Evolutionary conservation across 2,888 invertebrate species (phyloP).

Genomic region (Mesochorus sp.): DNA sequence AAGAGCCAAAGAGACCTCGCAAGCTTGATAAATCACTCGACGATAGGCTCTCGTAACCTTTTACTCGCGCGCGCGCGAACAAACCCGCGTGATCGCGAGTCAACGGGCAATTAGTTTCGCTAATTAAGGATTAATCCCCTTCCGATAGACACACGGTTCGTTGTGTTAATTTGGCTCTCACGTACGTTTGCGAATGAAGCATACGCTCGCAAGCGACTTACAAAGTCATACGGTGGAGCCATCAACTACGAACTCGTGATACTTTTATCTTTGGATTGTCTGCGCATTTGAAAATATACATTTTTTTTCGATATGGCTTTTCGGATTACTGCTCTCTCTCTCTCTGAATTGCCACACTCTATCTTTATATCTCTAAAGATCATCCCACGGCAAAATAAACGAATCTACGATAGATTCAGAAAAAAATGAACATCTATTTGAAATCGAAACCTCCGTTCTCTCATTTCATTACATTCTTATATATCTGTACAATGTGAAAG

Average conservation of each 20-base stretch:
- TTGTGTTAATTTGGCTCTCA: slow-evolving; percentile 75
- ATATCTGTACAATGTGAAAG: slow-evolving; percentile 52
- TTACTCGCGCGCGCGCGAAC: slow-evolving; percentile 72
- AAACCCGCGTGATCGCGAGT: slow-evolving; percentile 64
- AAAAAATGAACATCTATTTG: background rate
- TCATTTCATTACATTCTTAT: slow-evolving; percentile 14
- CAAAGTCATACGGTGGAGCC: background rate
- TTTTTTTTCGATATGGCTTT: background rate
- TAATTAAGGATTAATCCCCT: slow-evolving; percentile 77
- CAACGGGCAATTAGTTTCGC: slow-evolving; percentile 75
- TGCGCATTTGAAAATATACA: background rate
- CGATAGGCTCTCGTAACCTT: slow-evolving; percentile 71
- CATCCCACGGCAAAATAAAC: slow-evolving; percentile 13
- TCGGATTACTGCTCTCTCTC: too few relatives aligned
- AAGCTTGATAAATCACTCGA: slow-evolving; percentile 75
- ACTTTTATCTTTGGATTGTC: background rate
- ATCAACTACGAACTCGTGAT: background rate
- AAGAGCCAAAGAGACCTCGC: slow-evolving; percentile 61
- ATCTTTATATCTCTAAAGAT: background rate
- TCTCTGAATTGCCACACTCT: too few relatives aligned
- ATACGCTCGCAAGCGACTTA: background rate
- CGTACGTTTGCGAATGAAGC: slow-evolving; percentile 54
- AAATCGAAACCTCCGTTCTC: background rate
- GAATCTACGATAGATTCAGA: too few relatives aligned
- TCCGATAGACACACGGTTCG: slow-evolving; percentile 72